Percentiles rank a stretch among this genome's conserved stretches.
Evolutionary conservation across 1,140 invertebrate species (phyloP).

Genomic region (Microplitis mediator): DNA sequence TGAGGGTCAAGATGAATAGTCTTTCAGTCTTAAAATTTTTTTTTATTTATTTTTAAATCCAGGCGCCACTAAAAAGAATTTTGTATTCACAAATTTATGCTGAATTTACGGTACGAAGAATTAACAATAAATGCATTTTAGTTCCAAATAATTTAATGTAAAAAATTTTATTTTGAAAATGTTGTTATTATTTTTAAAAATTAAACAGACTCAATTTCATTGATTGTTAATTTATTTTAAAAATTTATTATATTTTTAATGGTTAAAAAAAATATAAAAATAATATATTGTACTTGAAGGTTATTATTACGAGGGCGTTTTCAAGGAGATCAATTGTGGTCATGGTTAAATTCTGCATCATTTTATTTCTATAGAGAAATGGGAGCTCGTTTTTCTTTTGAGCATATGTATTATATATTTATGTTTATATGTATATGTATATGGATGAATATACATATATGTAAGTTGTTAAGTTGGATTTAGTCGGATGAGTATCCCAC

Average conservation of each 20-base stretch:
- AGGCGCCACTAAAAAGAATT: not conserved
- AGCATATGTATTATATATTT: too few species aligned
- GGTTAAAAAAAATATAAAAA: not conserved
- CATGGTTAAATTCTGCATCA: not conserved
- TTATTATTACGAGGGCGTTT: constrained; percentile 3
- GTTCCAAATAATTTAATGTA: too few species aligned
- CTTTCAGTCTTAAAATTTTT: not conserved
- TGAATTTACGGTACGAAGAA: not conserved
- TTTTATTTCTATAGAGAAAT: not conserved
- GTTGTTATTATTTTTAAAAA: too few species aligned
- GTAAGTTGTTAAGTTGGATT: too few species aligned
- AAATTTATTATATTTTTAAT: not conserved
- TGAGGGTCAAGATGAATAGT: constrained; percentile 14
- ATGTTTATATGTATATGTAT: too few species aligned
- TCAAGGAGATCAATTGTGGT: constrained; percentile 6
- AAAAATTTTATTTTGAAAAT: too few species aligned
- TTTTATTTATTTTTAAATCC: not conserved
- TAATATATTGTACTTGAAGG: not conserved
- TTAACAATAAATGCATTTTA: too few species aligned
- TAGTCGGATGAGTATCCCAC: too few species aligned
- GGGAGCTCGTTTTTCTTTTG: not conserved
- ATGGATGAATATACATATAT: too few species aligned
- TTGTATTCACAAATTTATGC: not conserved
- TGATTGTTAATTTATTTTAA: too few species aligned
- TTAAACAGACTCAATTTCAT: too few species aligned